These are phyloP conservation scores for Halictus ligatus DNA, from an alignment of 2,888 invertebrate genomes.

Conservation along the genomic window DNA sequence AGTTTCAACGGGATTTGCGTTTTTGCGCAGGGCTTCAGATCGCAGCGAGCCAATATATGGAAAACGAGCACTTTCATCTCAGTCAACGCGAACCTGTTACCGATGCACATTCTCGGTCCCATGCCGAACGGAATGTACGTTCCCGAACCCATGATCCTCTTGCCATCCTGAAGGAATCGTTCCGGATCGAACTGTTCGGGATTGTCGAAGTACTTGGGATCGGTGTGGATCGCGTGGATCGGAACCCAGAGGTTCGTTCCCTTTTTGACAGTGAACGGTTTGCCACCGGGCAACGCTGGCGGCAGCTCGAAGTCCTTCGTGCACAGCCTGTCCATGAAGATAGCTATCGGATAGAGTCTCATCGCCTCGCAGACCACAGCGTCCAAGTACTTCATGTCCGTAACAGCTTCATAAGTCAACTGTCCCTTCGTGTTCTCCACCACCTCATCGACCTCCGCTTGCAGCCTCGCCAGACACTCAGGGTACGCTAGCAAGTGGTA, in stretches of 20 bases:
- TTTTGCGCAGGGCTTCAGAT: slow-evolving; percentile 78
- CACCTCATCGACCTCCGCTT: slow-evolving; percentile 75
- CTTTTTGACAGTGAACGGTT: slow-evolving; percentile 48
- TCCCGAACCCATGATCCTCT: slow-evolving; percentile 66
- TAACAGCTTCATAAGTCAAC: slow-evolving; percentile 70
- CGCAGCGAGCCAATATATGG: slow-evolving; percentile 63
- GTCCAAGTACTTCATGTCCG: slow-evolving; percentile 75
- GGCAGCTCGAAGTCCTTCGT: slow-evolving; percentile 84
- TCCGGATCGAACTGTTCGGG: slow-evolving; percentile 75
- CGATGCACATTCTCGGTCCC: slow-evolving; percentile 82
- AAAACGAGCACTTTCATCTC: slow-evolving; percentile 70
- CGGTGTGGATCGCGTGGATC: slow-evolving; percentile 68
- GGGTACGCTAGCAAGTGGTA: slow-evolving; percentile 79
- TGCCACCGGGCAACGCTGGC: slow-evolving; percentile 61
- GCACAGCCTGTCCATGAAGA: slow-evolving; percentile 85
- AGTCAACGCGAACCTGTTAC: slow-evolving; percentile 72
- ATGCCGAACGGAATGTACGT: slow-evolving; percentile 75
- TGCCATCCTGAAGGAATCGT: slow-evolving; percentile 70
- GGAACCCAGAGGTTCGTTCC: slow-evolving; percentile 61
- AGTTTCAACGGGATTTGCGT: slow-evolving; percentile 82
- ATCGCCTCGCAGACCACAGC: slow-evolving; percentile 84
- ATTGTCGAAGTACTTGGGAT: slow-evolving; percentile 72
- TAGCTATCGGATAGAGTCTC: slow-evolving; percentile 85
- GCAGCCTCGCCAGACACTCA: slow-evolving; percentile 83
- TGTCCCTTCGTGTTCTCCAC: slow-evolving; percentile 54